A percentile compares a stretch with the other conserved stretches of the same genome.
These are phyloP conservation scores for Spodoptera frugiperda DNA, from an alignment of 1,140 invertebrate genomes.

Conservation along the genomic window DNA sequence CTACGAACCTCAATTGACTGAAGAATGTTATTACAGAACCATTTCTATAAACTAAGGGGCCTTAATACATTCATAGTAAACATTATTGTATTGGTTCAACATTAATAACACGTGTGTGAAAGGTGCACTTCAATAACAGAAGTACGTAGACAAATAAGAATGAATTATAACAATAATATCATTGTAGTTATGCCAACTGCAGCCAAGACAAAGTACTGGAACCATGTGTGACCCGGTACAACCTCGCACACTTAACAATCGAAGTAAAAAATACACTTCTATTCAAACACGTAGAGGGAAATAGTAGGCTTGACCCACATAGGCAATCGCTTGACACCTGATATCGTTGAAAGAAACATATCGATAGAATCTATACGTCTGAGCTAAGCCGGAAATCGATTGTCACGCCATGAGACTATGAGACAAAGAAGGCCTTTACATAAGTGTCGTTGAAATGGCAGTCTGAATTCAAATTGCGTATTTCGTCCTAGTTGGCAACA, in stretches of 20 bases:
- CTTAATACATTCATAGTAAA: background rate
- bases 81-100: conserved; percentile 5
- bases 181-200: background rate
- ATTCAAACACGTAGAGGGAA: conserved; percentile 7
- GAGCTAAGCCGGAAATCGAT: conserved; percentile 19
- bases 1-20: background rate
- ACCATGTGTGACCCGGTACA: background rate
- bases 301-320: conserved; percentile 3
- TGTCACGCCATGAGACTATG: background rate
- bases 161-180: conserved; percentile 3
- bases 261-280: background rate
- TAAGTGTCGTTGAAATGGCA: background rate
- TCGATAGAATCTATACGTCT: background rate
- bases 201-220: background rate
- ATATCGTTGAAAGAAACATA: background rate
- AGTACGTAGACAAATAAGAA: background rate
- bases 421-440: background rate
- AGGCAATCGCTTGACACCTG: conserved; percentile 9
- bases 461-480: background rate
- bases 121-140: background rate
- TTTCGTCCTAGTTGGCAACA: too few relatives aligned
- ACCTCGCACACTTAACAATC: background rate
- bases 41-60: background rate
- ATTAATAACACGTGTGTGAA: background rate
- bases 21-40: background rate